Evolutionary conservation across 1,140 invertebrate genomes (phyloP), one percentile per base, ranked within the genome.

Genomic region (Hylaeus volcanicus): DNA sequence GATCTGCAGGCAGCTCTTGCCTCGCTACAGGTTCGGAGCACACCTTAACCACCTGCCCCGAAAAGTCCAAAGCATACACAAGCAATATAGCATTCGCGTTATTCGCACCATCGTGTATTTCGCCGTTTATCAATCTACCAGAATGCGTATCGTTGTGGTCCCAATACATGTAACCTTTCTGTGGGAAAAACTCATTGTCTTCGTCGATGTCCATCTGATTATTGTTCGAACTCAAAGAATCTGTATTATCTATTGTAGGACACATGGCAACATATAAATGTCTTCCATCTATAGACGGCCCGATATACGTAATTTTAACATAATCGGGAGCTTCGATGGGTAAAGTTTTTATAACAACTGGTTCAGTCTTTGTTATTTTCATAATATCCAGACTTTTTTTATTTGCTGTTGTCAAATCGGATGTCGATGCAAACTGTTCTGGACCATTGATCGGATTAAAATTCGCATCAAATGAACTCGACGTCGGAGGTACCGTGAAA

Each of bases 211-310:
- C 93, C 91, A 94, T 93, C n/a, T 93, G 90, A 88, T 93, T 93
- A 2, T 89, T 90, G 71, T 92, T 91, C 3, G 83, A 81, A 64
- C 82, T 86, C 15, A 88, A 85, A 43, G 89, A 77, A 12, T 79
- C 56, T 55, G 80, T 55, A 8, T 60, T 86, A 53, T 74, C 83
- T 26, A 61, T 79, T 73, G 65, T 79, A 65, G 92, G 92, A 68
- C 94, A 94, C 79, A 96, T 91, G 1, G 95, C 94, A 14, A 96
- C 95, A 60, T 96, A 93, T 53, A 96, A 89, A 91, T 96, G 94
- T 74, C 93, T 93, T 37, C 95, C 95, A 85, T 96, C 96, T 78
- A 94, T 95, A 3, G 95, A 95, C 1, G 95, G 94, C 60, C 95
- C 85, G 12, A 96, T 92, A 74, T 95, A 94, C 1, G 94, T 94